phyloP scores from a whole-genome alignment of 1,140 invertebrate species.

The Drosophila malerkotliana region DNA sequence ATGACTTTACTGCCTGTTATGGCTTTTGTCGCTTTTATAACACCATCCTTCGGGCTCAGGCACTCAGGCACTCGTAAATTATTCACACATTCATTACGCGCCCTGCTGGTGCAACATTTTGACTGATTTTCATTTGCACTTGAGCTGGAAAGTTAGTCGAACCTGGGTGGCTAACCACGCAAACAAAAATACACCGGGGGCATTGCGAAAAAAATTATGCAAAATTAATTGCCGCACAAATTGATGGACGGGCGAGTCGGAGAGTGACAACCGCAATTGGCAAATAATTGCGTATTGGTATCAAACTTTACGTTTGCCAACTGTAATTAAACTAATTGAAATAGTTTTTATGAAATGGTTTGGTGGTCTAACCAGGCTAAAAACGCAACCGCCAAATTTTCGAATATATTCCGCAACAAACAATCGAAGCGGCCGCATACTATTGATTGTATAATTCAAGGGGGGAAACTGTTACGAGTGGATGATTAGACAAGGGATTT shows the following conservation, averaged over 20 bases:
- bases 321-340: constrained; percentile 78
- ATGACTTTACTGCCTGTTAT: constrained; percentile 26
- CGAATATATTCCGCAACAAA: constrained; percentile 44
- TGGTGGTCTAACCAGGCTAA: constrained; percentile 53
- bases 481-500: constrained; percentile 11
- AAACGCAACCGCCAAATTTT: constrained; percentile 47
- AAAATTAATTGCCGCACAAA: constrained; percentile 69
- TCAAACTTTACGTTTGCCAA: constrained; percentile 36
- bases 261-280: constrained; percentile 63
- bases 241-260: constrained; percentile 18
- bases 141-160: constrained; percentile 36
- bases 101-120: constrained; percentile 49
- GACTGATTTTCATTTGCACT: constrained; percentile 67
- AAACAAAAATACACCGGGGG: constrained; percentile 30
- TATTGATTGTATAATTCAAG: constrained; percentile 38
- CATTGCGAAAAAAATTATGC: constrained; percentile 57
- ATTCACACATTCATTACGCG: constrained; percentile 73
- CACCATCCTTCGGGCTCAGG: constrained; percentile 14
- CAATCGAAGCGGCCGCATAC: constrained; percentile 28
- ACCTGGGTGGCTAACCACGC: constrained; percentile 32
- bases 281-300: constrained; percentile 61
- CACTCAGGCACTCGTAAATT: constrained; percentile 57
- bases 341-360: constrained; percentile 43
- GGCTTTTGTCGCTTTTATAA: constrained; percentile 49
- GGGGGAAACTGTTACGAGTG: not conserved